A percentile compares a stretch with the other conserved stretches of the same genome.
These are phyloP conservation scores for Anabacerthia variegaticeps DNA, from an alignment of 2,797 vertebrate species.

Conservation along the genomic window DNA sequence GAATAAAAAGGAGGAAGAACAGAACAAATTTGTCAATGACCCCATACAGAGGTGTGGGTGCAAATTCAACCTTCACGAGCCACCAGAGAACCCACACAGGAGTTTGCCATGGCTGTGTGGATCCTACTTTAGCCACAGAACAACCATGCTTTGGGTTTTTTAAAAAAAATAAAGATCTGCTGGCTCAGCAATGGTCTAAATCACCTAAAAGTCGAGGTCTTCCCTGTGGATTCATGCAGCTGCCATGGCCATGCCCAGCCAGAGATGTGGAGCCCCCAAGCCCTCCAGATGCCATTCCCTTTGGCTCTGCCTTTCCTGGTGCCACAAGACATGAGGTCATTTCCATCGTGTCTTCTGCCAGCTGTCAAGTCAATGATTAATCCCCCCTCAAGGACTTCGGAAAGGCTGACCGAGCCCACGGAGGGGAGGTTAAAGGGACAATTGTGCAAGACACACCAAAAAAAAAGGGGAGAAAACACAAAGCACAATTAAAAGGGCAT, in stretches of 20 bases:
- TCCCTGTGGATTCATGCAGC: rapidly evolving
- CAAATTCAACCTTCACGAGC: neutral
- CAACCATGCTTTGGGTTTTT: neutral
- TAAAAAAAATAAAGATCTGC: neutral
- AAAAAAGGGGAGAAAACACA: rapidly evolving
- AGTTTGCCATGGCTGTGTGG: rapidly evolving
- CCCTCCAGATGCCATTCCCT: neutral
- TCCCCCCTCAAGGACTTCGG: neutral
- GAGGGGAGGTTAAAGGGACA: neutral
- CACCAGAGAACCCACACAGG: neutral
- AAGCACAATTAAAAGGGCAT: neutral
- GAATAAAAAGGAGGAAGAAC: neutral
- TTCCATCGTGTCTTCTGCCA: neutral
- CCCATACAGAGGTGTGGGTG: rapidly evolving
- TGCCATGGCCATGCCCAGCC: neutral
- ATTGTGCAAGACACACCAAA: neutral
- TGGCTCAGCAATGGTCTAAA: neutral
- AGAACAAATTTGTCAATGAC: neutral
- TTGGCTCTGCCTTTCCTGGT: neutral
- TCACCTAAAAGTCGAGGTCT: neutral
- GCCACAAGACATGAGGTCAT: rapidly evolving
- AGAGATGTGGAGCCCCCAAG: too few relatives aligned
- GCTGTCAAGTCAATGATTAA: constrained; percentile 47
- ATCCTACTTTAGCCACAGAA: neutral
- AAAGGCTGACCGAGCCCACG: neutral